phyloP scores from a whole-genome alignment of 2,888 invertebrate genomes.

The Drosophila emarginata region DNA sequence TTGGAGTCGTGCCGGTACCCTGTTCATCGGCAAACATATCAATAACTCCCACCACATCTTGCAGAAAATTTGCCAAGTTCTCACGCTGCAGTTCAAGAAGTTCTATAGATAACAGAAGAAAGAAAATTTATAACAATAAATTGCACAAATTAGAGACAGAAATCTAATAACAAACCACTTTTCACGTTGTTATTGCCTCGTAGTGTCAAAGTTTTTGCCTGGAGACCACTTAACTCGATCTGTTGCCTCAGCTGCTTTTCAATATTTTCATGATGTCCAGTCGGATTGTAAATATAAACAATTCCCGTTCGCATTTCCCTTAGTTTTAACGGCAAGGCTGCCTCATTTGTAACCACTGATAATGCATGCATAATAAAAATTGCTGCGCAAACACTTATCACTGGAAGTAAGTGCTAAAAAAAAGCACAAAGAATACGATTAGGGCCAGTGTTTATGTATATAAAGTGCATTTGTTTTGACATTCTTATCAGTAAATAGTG shows the following conservation, averaged over 20 bases:
- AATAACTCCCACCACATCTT: slow-evolving; percentile 78
- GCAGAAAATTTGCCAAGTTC: slow-evolving; percentile 78
- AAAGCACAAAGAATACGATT: background rate
- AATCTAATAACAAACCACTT: slow-evolving; percentile 31
- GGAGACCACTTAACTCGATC: slow-evolving; percentile 64
- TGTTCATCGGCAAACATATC: slow-evolving; percentile 45
- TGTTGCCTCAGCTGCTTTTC: slow-evolving; percentile 57
- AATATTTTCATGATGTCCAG: slow-evolving; percentile 42
- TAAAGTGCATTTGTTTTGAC: too few relatives aligned
- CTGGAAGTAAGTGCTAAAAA: slow-evolving; percentile 67
- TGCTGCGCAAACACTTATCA: slow-evolving; percentile 64
- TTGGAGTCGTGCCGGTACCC: slow-evolving; percentile 54
- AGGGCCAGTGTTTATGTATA: too few relatives aligned
- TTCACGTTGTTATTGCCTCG: slow-evolving; percentile 35
- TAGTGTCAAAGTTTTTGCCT: slow-evolving; percentile 44
- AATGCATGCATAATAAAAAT: slow-evolving; percentile 72
- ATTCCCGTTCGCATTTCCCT: slow-evolving; percentile 64
- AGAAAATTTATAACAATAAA: background rate
- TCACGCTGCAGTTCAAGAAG: slow-evolving; percentile 70
- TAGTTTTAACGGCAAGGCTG: slow-evolving; percentile 67
- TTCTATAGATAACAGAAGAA: slow-evolving; percentile 50
- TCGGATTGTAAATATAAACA: slow-evolving; percentile 66
- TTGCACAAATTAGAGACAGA: background rate
- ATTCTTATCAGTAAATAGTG: background rate
- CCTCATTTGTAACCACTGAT: slow-evolving; percentile 61